phyloP scores from a whole-genome alignment of 2,888 invertebrate genomes.

The Leptogaster cylindrica region DNA sequence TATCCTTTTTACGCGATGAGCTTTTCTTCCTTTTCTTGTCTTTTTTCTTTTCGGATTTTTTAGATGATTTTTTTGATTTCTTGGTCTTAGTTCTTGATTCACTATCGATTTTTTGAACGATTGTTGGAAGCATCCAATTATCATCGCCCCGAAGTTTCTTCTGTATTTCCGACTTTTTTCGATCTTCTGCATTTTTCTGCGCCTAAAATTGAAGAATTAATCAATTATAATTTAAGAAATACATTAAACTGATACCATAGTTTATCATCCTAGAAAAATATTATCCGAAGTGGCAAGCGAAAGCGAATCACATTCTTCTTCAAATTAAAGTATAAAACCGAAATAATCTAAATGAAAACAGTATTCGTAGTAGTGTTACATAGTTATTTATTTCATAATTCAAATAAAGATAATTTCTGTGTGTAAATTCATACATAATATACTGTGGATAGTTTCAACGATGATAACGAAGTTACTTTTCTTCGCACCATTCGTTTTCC shows the following conservation, averaged over 20 bases:
- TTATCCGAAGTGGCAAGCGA: no score
- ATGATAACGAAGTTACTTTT: no score
- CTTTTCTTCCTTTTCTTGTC: conserved; percentile 53
- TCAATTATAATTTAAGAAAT: neutral
- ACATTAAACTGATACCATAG: neutral
- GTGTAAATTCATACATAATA: no score
- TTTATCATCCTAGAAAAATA: no score
- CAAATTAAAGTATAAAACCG: no score
- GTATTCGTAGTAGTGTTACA: no score
- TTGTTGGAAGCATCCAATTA: conserved; percentile 55
- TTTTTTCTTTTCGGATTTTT: conserved; percentile 59
- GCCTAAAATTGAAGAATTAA: conserved; percentile 49
- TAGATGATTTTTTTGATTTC: conserved; percentile 49
- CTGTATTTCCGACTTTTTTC: conserved; percentile 51
- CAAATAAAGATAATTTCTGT: no score
- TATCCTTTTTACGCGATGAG: conserved; percentile 8
- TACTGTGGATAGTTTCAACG: no score
- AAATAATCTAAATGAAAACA: no score
- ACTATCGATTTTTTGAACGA: conserved; percentile 52
- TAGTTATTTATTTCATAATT: no score
- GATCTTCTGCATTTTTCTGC: conserved; percentile 52
- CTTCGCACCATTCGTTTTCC: conserved; percentile 79
- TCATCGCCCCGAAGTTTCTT: conserved; percentile 54
- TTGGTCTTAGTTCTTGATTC: conserved; percentile 3
- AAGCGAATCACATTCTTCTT: no score